Evolutionary conservation across 2,113 vertebrate species (phyloP).

Genomic region (Pachycephala philippinensis): DNA sequence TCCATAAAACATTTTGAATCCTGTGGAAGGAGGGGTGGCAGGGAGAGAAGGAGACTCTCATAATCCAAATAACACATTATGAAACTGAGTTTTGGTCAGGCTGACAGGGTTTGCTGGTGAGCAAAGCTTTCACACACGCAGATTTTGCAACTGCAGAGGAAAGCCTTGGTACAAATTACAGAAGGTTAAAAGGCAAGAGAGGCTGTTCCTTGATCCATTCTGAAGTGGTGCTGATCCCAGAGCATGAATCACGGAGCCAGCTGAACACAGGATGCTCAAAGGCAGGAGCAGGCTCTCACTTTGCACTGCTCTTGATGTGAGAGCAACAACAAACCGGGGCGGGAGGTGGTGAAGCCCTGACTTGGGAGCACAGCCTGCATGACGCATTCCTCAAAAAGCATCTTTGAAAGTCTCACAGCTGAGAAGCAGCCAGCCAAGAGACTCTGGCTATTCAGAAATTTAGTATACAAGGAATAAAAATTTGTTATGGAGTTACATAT

Average conservation of each 20-base stretch:
- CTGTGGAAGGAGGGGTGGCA: not conserved
- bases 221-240: not conserved
- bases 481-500: not conserved
- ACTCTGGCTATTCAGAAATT: not conserved
- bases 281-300: not conserved
- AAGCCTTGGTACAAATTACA: not conserved
- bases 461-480: not conserved
- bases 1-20: not conserved
- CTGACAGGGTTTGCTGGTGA: not conserved
- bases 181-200: not conserved
- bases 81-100: not conserved
- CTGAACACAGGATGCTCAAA: not conserved
- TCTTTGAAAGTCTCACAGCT: not conserved
- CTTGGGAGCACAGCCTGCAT: not conserved
- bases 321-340: not conserved
- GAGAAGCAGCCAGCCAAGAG: conserved; percentile 33
- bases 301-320: not conserved
- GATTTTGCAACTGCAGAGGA: not conserved
- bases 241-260: not conserved
- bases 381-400: not conserved
- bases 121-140: not conserved
- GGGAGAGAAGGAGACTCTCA: not conserved
- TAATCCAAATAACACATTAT: not conserved
- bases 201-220: not conserved
- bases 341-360: not conserved